A percentile compares a stretch with the other conserved stretches of the same genome.
Conservation (phyloP, 2,113 vertebrate species). For the Orthonyx spaldingii region DNA sequence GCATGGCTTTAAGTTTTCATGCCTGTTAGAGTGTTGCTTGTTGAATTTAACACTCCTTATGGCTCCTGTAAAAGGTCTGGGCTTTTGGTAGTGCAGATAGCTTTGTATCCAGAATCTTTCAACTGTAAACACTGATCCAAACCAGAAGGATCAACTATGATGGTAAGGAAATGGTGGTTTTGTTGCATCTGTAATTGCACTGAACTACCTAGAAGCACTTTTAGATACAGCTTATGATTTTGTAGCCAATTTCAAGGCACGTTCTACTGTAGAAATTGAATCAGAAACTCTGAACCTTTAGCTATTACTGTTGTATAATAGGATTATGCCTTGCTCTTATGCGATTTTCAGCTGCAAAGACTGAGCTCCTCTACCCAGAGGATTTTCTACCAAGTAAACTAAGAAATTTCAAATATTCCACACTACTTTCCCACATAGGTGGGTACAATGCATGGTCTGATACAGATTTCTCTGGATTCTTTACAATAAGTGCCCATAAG, state of each 20-base stretch:
- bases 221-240: not conserved
- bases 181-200: not conserved
- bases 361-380: not conserved
- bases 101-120: not conserved
- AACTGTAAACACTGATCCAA: not conserved
- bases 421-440: not conserved
- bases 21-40: not conserved
- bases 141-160: not conserved
- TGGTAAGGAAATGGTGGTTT: not conserved
- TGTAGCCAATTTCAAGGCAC: constrained; percentile 27
- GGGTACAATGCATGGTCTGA: not conserved
- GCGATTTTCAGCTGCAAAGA: not conserved
- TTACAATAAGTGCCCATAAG: not conserved
- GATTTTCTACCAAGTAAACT: not conserved
- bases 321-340: not conserved
- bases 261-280: not conserved
- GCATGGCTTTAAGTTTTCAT: not conserved
- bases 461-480: not conserved
- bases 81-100: not conserved
- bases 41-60: not conserved
- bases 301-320: not conserved
- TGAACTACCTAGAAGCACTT: not conserved
- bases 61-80: not conserved
- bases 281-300: not conserved
- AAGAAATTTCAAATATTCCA: not conserved